These are phyloP conservation scores for Tiliqua scincoides DNA, from an alignment of 2,113 vertebrate species.

Conservation along the genomic window DNA sequence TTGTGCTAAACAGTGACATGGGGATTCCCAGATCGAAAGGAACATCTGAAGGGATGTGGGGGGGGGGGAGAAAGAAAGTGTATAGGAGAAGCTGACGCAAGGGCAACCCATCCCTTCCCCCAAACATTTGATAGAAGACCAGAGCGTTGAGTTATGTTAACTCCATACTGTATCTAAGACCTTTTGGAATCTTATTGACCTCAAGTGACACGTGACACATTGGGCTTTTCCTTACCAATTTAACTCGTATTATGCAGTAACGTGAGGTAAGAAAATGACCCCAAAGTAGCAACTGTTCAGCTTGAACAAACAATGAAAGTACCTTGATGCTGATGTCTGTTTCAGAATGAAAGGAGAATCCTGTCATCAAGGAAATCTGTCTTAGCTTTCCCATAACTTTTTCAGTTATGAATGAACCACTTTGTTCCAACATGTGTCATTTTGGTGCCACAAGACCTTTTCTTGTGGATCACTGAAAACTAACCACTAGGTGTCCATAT, in stretches of 20 bases:
- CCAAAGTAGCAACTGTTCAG: not conserved
- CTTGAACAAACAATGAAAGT: not conserved
- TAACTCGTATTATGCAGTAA: not conserved
- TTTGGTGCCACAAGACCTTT: not conserved
- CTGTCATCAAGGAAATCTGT: not conserved
- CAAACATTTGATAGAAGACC: not conserved
- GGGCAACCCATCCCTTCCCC: no score
- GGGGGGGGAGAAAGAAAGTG: not conserved
- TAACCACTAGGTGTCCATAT: not conserved
- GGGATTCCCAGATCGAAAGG: not conserved
- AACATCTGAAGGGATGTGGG: not conserved
- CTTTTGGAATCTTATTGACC: not conserved
- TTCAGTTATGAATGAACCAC: not conserved
- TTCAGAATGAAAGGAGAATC: not conserved
- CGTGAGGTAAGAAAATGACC: not conserved
- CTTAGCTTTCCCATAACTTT: not conserved
- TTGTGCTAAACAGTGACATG: not conserved
- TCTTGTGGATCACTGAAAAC: not conserved
- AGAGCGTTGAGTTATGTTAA: no score
- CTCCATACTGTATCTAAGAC: not conserved
- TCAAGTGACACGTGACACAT: not conserved
- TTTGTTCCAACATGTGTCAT: not conserved
- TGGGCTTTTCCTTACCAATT: not conserved
- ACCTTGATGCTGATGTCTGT: not conserved
- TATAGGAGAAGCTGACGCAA: not conserved